Percentiles rank a stretch among this genome's conserved stretches.
These are phyloP conservation scores for Halcyon chelicuti DNA, from an alignment of 2,797 vertebrate species.

Conservation along the genomic window DNA sequence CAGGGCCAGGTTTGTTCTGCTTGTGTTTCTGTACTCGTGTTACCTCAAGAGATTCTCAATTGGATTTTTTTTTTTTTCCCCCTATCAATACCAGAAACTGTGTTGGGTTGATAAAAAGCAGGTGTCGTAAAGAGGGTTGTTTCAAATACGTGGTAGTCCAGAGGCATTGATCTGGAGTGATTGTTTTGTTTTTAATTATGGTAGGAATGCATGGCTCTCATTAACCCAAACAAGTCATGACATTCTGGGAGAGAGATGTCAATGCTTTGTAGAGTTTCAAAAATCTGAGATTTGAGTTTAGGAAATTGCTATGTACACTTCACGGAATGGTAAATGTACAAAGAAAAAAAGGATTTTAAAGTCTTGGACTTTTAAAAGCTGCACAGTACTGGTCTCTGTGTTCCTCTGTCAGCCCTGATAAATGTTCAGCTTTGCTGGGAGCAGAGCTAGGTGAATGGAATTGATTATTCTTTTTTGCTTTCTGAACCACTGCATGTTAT, in stretches of 20 bases:
- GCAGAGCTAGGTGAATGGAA: background rate
- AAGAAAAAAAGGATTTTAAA: background rate
- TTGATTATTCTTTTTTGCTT: background rate
- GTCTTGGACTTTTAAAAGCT: background rate
- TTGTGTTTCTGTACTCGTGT: background rate
- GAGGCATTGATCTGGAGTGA: background rate
- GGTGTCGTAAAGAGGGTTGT: background rate
- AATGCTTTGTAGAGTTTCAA: background rate
- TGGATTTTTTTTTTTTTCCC: background rate
- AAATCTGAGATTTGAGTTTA: background rate
- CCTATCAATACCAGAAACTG: background rate
- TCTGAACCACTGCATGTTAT: fast-evolving
- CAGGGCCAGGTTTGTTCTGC: background rate
- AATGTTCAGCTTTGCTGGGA: background rate
- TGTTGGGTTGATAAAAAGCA: background rate
- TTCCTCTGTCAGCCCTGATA: background rate
- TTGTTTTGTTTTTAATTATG: background rate
- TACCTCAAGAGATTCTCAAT: background rate
- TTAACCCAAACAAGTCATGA: background rate
- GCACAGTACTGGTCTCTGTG: background rate
- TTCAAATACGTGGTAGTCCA: background rate
- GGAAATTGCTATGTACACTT: background rate
- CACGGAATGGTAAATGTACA: background rate
- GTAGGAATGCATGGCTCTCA: background rate
- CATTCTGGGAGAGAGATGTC: background rate